Percentiles rank a stretch among this genome's conserved stretches.
Evolutionary conservation across 2,797 vertebrate species (phyloP).

Genomic region (Acipenser transmontanus): DNA sequence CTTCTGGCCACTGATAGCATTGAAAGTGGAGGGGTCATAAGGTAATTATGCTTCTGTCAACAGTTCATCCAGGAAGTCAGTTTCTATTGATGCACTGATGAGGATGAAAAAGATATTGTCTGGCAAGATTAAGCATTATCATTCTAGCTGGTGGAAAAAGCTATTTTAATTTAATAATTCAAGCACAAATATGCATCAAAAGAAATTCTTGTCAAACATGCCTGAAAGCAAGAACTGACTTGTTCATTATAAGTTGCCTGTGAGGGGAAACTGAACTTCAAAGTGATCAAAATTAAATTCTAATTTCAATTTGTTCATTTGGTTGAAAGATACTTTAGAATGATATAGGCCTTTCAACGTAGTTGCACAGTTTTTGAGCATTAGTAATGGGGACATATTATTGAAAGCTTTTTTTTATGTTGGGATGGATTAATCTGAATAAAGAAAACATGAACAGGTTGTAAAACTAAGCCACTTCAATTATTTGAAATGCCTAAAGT

Average conservation of each 20-base stretch:
- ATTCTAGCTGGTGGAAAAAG: conserved; percentile 58
- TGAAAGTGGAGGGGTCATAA: conserved; percentile 56
- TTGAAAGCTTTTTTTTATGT: too few species aligned
- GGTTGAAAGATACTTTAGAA: conserved; percentile 47
- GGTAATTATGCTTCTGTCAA: conserved; percentile 53
- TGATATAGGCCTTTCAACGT: conserved; percentile 22
- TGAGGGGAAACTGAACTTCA: conserved; percentile 55
- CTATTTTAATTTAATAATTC: conserved; percentile 67
- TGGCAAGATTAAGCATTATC: conserved; percentile 59
- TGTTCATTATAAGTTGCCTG: conserved; percentile 54
- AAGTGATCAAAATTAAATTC: conserved; percentile 59
- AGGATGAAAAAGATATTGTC: conserved; percentile 24
- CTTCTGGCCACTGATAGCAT: conserved; percentile 56
- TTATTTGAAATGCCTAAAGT: too few species aligned
- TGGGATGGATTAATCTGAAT: too few species aligned
- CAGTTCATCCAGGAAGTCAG: conserved; percentile 41
- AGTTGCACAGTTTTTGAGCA: too few species aligned
- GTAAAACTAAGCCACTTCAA: too few species aligned
- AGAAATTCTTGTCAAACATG: conserved; percentile 57
- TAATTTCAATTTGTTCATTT: conserved; percentile 53
- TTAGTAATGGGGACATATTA: too few species aligned
- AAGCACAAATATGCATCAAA: conserved; percentile 57
- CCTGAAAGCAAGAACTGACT: conserved; percentile 65
- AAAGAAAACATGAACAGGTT: too few species aligned
- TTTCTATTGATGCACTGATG: conserved; percentile 25